Evolutionary conservation across 2,797 vertebrate species (phyloP).

Genomic region (Hippoglossus hippoglossus): DNA sequence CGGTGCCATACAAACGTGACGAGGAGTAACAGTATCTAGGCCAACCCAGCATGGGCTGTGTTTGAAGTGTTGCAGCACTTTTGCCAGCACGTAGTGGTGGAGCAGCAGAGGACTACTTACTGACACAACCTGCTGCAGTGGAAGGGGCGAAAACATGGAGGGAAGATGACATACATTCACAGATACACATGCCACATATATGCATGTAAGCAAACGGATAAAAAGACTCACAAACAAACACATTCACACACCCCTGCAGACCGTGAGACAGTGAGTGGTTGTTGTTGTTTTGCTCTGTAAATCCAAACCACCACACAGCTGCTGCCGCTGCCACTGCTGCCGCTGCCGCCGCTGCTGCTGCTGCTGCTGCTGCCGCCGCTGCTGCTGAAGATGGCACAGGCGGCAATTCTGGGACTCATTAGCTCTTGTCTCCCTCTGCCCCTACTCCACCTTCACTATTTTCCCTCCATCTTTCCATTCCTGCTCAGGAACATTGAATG

Average conservation of each 20-base stretch:
- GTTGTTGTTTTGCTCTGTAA: slow-evolving; percentile 62
- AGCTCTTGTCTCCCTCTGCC: slow-evolving; percentile 33
- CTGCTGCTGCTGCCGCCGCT: slow-evolving; percentile 25
- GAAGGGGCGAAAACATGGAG: background rate
- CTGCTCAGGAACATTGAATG: no score
- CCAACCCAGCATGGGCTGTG: slow-evolving; percentile 62
- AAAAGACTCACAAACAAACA: slow-evolving; percentile 6
- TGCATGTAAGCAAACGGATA: slow-evolving; percentile 4
- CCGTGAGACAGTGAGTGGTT: slow-evolving; percentile 47
- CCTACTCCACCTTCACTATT: background rate
- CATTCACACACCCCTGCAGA: slow-evolving; percentile 29
- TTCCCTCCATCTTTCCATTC: no score
- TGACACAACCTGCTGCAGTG: slow-evolving; percentile 34
- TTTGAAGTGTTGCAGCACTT: slow-evolving; percentile 68
- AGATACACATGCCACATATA: background rate
- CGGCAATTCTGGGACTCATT: slow-evolving; percentile 62
- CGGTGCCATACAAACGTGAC: slow-evolving; percentile 31
- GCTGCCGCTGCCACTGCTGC: slow-evolving; percentile 16
- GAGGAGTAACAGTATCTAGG: slow-evolving; percentile 68
- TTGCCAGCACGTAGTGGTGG: slow-evolving; percentile 52
- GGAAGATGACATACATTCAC: background rate
- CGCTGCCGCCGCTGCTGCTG: slow-evolving; percentile 14
- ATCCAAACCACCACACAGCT: slow-evolving; percentile 52
- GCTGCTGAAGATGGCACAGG: slow-evolving; percentile 24
- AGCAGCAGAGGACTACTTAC: slow-evolving; percentile 46